A percentile compares a stretch with the other conserved stretches of the same genome.
phyloP scores from a whole-genome alignment of 2,113 vertebrate species.

The Coptodon rendalli region DNA sequence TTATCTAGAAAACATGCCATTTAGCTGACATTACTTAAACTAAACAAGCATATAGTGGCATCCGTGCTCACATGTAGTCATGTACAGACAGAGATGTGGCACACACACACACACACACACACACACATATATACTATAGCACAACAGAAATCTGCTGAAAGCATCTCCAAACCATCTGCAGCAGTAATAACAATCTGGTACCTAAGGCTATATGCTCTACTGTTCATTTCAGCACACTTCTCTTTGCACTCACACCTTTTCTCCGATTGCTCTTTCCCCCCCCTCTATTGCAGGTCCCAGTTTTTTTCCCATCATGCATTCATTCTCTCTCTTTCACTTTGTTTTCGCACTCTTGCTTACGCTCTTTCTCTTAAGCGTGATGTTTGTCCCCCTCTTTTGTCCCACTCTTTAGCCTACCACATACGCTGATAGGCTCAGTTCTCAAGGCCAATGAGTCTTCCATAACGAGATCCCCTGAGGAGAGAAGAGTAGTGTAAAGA shows the following conservation, averaged over 20 bases:
- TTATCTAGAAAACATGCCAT: conserved; percentile 42
- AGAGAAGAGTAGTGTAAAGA: conserved; percentile 5
- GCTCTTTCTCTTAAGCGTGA: background rate
- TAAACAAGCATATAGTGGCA: conserved; percentile 27
- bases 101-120: background rate
- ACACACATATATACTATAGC: background rate
- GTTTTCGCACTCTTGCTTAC: background rate
- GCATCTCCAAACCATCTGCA: conserved; percentile 52
- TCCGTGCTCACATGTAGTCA: conserved; percentile 6
- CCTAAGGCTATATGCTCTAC: conserved; percentile 26
- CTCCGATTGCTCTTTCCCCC: background rate
- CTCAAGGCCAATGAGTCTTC: conserved; percentile 23
- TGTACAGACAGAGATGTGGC: background rate
- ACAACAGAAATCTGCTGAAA: conserved; percentile 43
- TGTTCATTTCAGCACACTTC: conserved; percentile 27
- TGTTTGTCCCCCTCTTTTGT: conserved; percentile 7
- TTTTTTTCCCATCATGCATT: background rate
- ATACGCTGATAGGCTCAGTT: conserved; percentile 5
- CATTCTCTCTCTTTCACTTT: background rate
- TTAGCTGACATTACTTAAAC: conserved; percentile 56
- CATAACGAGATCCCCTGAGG: conserved; percentile 71
- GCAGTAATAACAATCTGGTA: conserved; percentile 53
- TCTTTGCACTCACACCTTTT: background rate
- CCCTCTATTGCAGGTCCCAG: background rate
- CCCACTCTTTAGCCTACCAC: conserved; percentile 9